A percentile compares a stretch with the other conserved stretches of the same genome.
phyloP scores from a whole-genome alignment of 2,797 vertebrate species.

The Margarornis squamiger region DNA sequence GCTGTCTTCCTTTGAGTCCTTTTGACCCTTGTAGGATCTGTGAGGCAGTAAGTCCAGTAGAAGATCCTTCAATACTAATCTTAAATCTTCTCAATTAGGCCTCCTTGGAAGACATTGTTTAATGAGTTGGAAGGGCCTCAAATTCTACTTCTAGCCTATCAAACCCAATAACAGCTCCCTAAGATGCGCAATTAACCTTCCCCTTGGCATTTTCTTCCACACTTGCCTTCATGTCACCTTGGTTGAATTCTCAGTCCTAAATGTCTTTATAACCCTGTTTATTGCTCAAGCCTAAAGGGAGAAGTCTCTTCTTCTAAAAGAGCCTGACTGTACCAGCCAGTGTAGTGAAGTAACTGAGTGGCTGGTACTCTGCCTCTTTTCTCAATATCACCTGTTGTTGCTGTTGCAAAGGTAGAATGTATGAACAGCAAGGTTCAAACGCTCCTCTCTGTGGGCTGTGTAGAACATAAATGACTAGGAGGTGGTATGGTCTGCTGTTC shows the following conservation, averaged over 20 bases:
- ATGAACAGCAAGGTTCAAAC: neutral
- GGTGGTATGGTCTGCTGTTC: neutral
- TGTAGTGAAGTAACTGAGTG: neutral
- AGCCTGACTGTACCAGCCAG: neutral
- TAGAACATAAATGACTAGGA: fast-evolving
- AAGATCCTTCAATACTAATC: neutral
- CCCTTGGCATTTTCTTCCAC: neutral
- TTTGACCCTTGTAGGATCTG: neutral
- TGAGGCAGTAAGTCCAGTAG: neutral
- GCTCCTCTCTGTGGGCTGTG: neutral
- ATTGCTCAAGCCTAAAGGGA: neutral
- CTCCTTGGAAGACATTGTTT: neutral
- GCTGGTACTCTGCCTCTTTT: neutral
- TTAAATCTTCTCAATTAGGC: slow-evolving; percentile 33
- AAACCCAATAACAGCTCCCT: neutral
- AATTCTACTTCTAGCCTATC: slow-evolving; percentile 11
- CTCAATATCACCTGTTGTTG: neutral
- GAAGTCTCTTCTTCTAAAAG: neutral
- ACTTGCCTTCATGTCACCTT: neutral
- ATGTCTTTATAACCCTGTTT: neutral
- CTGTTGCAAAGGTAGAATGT: neutral
- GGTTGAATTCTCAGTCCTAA: neutral
- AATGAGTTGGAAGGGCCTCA: slow-evolving; percentile 29
- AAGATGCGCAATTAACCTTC: slow-evolving; percentile 8
- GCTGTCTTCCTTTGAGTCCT: neutral